Evolutionary conservation across 2,797 vertebrate genomes (phyloP), one percentile per base, ranked within the genome.

Genomic region (Sternarchorhynchus goeldii): DNA sequence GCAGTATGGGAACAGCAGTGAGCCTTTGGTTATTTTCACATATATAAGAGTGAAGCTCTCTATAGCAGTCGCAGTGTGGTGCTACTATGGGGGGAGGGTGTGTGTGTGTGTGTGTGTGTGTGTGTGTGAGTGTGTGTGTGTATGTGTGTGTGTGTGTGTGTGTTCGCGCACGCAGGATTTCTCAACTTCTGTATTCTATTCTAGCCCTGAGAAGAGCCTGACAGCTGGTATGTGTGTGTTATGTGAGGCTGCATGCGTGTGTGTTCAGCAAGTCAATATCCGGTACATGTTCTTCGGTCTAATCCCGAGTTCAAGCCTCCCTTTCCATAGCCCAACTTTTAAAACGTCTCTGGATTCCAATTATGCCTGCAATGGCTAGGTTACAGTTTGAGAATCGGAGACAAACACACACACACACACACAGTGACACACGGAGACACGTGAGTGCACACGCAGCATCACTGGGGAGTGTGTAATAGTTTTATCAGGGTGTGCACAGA

Each of bases 401-500:
- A 79, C 73, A 82, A 82, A 79, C 79, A 63, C 62, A 36, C 80
- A 77, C 60, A 63, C 36, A 12, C 63, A 58, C 64, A 53, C 62
- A 39, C 29, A 59, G 45, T 50, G 45, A 50, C 45, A 50, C 10
- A 50, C 45, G 14, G 10, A 50, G 45, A 50, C 45, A 50, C 45
- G 45, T 29, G 58, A 45, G 55, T 32, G 62, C 79, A 78, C 80
- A 77, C 71, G 63, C 75, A 75, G 74, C 73, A 81, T 83, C 79
- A 57, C 72, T 72, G 77, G 71, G 82, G 77, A 89, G 87, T 87
- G 89, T 89, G 88, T 91, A 90, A 92, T 94, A 85, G 89, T 88
- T 91, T 91, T 90, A 91, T 93, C 92, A 89, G 89, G 87, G 86
- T 86, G 81, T 88, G 88, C 86, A 85, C 86, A 91, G 89, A 84